Conservation (phyloP, 2,888 invertebrate genomes). For the Ochlodes sylvanus region DNA sequence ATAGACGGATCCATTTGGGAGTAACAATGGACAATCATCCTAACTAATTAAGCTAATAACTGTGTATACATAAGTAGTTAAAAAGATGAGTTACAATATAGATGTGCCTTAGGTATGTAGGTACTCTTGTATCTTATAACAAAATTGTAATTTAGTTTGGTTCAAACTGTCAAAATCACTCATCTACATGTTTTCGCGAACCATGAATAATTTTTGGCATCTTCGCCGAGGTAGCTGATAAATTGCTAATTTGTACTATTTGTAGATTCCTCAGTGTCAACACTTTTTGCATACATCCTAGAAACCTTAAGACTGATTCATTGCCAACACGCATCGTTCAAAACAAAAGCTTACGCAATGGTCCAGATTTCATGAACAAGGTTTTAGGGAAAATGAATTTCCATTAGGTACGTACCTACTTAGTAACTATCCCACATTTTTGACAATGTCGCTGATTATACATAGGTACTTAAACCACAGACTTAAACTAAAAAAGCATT, state of each 20-base stretch:
- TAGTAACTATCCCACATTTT: too few relatives aligned
- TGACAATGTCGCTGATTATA: too few relatives aligned
- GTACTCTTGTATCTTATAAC: background rate
- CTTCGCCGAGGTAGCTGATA: slow-evolving; percentile 48
- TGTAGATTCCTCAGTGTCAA: slow-evolving; percentile 60
- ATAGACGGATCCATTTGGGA: slow-evolving; percentile 1
- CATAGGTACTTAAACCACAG: too few relatives aligned
- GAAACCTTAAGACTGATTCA: slow-evolving; percentile 62
- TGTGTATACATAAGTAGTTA: slow-evolving; percentile 1
- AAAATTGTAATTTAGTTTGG: slow-evolving; percentile 11
- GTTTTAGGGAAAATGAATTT: background rate
- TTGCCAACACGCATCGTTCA: slow-evolving; percentile 53
- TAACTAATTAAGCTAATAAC: slow-evolving; percentile 8
- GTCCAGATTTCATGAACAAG: slow-evolving; percentile 55
- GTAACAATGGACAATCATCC: slow-evolving; percentile 6
- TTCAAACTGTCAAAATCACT: slow-evolving; percentile 20
- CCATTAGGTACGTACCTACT: background rate
- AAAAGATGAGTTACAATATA: background rate
- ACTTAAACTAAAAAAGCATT: too few relatives aligned
- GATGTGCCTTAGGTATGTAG: background rate
- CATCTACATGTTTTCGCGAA: slow-evolving; percentile 24
- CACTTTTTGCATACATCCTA: slow-evolving; percentile 60
- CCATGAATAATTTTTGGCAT: slow-evolving; percentile 45
- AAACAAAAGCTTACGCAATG: slow-evolving; percentile 74
- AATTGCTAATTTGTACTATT: slow-evolving; percentile 67